Evolutionary conservation across 2,113 vertebrate species (phyloP), one percentile per base, ranked within the genome.

Genomic region (Terrapene triunguis): DNA sequence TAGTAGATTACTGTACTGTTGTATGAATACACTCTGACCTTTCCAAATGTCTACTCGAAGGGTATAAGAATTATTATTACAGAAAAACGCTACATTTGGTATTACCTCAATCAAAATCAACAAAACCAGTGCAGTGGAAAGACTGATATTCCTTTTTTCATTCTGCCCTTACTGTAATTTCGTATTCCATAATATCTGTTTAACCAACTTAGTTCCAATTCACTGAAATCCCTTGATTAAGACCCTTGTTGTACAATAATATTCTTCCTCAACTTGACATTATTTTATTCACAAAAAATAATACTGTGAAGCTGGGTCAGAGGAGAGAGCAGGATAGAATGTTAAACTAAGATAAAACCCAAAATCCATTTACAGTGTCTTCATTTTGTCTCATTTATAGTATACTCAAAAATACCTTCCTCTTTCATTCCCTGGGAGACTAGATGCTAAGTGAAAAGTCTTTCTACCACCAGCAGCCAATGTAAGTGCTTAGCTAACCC

Each of bases 191-290:
- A n/a, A 38, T 80, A 76, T 92, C 47, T 90, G 42, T 91, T 88
- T 48, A 92, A 93, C 55, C 27, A 93, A 53, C 8, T 53, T 82
- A 82, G 29, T 91, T 96, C 57, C n/a, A 69, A 35, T 89, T 95
- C 72, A 92, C 35, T 94, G 90, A 95, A 96, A 89, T 95, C 62
- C 55, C 57, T 78, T 93, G 1, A 94, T 92, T 96, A 96, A 95
- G 72, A 80, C 87, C 50, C 50, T 93, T 97, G 85, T 94, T 91
- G 72, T 48, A 89, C 78, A 88, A 54, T 85, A 93, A 38, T 82
- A 95, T 91, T 95, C 81, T 93, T 96, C 17, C 17, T 74, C 44
- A 91, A 95, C n/a, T 86, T 89, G 54, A 91, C 69, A 88, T 69
- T 89, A 79, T 91, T 94, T 84, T 91, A 72, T 59, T 55, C 54